A percentile compares a stretch with the other conserved stretches of the same genome.
Evolutionary conservation across 1,140 invertebrate genomes (phyloP).

Genomic region (Papilio polyxenes): DNA sequence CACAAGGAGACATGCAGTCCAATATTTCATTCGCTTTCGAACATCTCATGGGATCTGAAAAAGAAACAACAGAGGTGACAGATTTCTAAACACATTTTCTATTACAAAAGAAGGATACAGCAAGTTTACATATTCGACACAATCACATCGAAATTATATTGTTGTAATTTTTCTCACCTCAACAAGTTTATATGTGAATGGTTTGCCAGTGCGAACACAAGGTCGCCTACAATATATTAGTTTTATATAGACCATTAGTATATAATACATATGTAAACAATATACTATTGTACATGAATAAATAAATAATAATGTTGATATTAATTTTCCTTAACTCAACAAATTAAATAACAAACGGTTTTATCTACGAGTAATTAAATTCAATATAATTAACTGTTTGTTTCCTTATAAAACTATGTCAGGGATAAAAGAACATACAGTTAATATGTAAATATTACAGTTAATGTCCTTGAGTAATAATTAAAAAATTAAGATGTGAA

Average conservation of each 20-base stretch:
- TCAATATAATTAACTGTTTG: not conserved
- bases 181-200: not conserved
- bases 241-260: not conserved
- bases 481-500: too few species aligned
- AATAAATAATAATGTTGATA: not conserved
- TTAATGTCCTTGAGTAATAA: too few species aligned
- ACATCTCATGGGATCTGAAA: slow-evolving; percentile 47
- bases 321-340: not conserved
- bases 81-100: not conserved
- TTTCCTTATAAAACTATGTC: not conserved
- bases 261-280: not conserved
- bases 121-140: not conserved
- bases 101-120: not conserved
- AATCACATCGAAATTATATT: not conserved
- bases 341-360: not conserved
- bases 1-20: slow-evolving; percentile 52
- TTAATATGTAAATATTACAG: not conserved
- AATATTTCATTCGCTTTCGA: slow-evolving; percentile 49
- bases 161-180: not conserved
- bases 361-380: slow-evolving; percentile 8
- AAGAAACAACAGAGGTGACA: not conserved
- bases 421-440: not conserved
- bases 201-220: not conserved
- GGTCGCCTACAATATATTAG: not conserved
- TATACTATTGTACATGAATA: not conserved